Percentiles rank a stretch among this genome's conserved stretches.
phyloP scores from a whole-genome alignment of 2,888 invertebrate species.

The Phyto melanocephala region DNA sequence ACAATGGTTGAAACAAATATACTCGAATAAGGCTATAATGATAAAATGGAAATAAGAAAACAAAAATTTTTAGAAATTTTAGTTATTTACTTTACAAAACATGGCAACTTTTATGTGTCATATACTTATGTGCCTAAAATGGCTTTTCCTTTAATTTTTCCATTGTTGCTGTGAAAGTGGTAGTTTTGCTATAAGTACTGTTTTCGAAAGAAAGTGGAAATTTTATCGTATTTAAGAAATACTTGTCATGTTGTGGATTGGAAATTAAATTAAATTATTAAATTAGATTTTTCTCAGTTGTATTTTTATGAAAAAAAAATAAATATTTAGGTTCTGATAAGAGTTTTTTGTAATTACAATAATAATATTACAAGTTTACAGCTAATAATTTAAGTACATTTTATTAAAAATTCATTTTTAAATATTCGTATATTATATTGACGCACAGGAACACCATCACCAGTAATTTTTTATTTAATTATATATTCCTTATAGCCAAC shows the following conservation, averaged over 20 bases:
- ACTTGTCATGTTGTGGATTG: conserved; percentile 49
- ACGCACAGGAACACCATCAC: no score
- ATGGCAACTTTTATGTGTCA: conserved; percentile 36
- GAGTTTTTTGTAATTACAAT: no score
- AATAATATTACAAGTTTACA: no score
- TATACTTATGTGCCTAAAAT: conserved; percentile 53
- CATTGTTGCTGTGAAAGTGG: background rate
- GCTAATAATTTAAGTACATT: no score
- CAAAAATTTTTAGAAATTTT: conserved; percentile 40
- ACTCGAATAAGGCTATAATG: background rate
- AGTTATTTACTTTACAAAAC: conserved; percentile 56
- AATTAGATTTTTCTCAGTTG: no score
- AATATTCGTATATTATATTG: no score
- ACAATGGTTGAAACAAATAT: conserved; percentile 55
- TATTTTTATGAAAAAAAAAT: no score
- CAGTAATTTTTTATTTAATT: no score
- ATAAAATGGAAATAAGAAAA: background rate
- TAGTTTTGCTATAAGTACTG: background rate
- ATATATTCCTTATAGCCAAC: no score
- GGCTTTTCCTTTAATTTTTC: conserved; percentile 7
- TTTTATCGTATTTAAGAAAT: conserved; percentile 59
- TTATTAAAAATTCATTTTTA: no score
- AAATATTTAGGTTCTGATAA: no score
- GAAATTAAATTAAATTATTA: no score
- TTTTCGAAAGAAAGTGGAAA: conserved; percentile 13